Conservation (phyloP, 2,113 vertebrate species). For the Ardeotis arabs region DNA sequence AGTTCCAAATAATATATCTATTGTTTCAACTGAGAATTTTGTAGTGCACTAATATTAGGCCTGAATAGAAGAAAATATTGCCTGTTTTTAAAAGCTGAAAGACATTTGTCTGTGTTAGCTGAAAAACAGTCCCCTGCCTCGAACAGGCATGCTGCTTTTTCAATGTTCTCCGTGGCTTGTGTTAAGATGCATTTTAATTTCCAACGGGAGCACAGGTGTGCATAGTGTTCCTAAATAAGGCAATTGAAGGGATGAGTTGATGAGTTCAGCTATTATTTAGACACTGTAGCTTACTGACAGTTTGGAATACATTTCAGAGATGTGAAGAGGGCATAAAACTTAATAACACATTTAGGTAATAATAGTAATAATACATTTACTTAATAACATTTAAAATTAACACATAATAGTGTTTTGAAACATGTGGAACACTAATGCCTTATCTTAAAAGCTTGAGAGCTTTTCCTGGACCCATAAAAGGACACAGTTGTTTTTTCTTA, state of each 20-base stretch:
- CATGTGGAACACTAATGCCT: neutral
- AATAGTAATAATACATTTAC: neutral
- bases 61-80: neutral
- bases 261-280: neutral
- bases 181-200: neutral
- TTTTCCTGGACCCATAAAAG: neutral
- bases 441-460: neutral
- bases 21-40: neutral
- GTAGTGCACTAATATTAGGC: neutral
- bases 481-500: neutral
- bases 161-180: neutral
- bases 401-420: neutral
- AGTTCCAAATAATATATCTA: neutral
- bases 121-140: neutral
- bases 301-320: neutral
- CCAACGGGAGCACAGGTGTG: neutral
- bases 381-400: neutral
- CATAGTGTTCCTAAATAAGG: neutral
- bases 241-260: neutral
- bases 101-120: neutral
- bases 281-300: neutral
- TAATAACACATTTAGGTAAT: neutral
- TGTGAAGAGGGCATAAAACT: neutral
- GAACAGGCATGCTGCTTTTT: neutral
- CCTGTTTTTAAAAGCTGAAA: neutral